Evolutionary conservation across 2,113 vertebrate species (phyloP), one percentile per base, ranked within the genome.

Genomic region (Barnardius zonarius): DNA sequence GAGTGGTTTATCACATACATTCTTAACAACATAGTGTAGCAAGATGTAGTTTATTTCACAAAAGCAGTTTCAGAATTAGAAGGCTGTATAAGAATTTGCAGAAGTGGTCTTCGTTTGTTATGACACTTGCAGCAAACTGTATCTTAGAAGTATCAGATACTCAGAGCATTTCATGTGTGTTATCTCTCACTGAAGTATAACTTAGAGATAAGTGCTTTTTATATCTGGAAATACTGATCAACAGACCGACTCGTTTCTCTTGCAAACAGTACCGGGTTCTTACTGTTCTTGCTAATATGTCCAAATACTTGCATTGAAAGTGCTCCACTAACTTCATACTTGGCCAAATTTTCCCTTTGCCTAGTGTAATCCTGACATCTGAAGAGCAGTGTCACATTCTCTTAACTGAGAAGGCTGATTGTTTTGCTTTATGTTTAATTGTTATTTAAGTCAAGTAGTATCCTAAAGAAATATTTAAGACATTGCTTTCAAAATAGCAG

Each of bases 21-120:
- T 39, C 20, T 77, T 52, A 23, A 33, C 9, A 68, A 39, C 1
- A 3, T 3, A 17, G 3, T 24, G 28, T 0, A 13, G 5, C 13
- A 72, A 19, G 5, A 4, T 2, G 2, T 6, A 64, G 24, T 19
- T 41, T 43, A 9, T 68, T 76, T 43, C 39, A 67, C 19, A 76
- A 64, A 8, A 41, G 33, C 37, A 41, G 31, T 31, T 68, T 33
- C 35, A 46, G 44, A 86, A 41, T 4, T 27, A 39, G 41, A 3
- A 12, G 17, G 41, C 11, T 20, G 7, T 0, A 2, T 2, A 11
- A 55, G 51, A 86, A 49, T 17, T 4, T 68, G 14, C 51, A 82
- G 51, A 51, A 54, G 37, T 44, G 12, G 13, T 20, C 46, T 75
- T 67, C 35, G 19, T n/a, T 70, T 79, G 35, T 24, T 39, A 9